Evolutionary conservation across 2,113 vertebrate species (phyloP).

Genomic region (Tricholaema leucomelas): DNA sequence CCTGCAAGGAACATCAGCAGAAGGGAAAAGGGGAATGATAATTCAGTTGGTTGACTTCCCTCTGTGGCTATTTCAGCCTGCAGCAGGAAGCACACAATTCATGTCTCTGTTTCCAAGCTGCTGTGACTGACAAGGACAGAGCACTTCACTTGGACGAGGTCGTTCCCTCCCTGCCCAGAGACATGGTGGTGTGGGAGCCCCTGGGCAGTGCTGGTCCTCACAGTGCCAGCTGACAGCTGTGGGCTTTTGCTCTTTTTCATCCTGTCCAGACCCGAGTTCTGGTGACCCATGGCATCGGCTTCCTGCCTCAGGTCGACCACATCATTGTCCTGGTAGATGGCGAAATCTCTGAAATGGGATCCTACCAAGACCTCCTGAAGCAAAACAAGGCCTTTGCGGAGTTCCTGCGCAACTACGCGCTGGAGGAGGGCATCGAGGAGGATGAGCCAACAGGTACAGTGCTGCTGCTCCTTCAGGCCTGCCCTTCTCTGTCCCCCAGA

Average conservation of each 20-base stretch:
- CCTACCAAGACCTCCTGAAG: conserved; percentile 86
- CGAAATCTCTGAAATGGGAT: conserved; percentile 89
- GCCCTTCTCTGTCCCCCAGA: not conserved
- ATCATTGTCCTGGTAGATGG: conserved; percentile 90
- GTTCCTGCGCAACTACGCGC: conserved; percentile 89
- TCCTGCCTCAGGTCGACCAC: conserved; percentile 92
- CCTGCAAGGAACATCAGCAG: not conserved
- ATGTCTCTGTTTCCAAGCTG: not conserved
- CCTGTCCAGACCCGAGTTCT: conserved; percentile 86
- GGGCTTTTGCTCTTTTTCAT: not conserved
- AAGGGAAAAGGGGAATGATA: not conserved
- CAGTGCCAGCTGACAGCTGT: not conserved
- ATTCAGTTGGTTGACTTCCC: not conserved
- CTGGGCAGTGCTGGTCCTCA: not conserved
- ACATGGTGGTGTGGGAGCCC: not conserved
- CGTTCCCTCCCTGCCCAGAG: not conserved
- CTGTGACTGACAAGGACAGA: not conserved
- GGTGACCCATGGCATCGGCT: conserved; percentile 93
- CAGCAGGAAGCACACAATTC: not conserved
- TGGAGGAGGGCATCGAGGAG: conserved; percentile 82
- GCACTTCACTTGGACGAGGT: not conserved
- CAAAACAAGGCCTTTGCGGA: conserved; percentile 90
- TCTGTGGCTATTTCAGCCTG: not conserved
- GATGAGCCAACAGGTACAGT: conserved; percentile 78
- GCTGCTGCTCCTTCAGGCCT: not conserved